phyloP scores from a whole-genome alignment of 2,797 vertebrate species.

The Takifugu rubripes region DNA sequence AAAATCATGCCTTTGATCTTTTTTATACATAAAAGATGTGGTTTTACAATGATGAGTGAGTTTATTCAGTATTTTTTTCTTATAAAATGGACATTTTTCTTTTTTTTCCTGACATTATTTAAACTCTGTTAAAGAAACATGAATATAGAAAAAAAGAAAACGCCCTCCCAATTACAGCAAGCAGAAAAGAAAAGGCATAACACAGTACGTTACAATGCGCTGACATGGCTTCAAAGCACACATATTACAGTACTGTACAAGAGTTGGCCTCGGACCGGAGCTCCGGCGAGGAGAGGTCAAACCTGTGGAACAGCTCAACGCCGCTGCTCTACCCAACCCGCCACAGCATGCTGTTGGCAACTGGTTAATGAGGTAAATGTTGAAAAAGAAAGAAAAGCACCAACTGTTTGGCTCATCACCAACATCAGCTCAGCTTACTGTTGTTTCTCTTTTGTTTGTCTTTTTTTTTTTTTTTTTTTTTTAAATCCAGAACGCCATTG shows the following conservation, averaged over 20 bases:
- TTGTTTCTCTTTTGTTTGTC: background rate
- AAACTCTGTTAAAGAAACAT: slow-evolving; percentile 66
- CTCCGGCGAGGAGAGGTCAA: slow-evolving; percentile 54
- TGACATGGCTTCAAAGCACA: slow-evolving; percentile 73
- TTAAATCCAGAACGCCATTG: slow-evolving; percentile 7
- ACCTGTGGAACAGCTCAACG: slow-evolving; percentile 57
- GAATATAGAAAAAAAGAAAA: slow-evolving; percentile 59
- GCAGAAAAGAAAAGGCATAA: slow-evolving; percentile 55
- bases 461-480: too few species aligned
- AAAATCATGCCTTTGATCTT: slow-evolving; percentile 75
- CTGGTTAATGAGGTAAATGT: slow-evolving; percentile 67
- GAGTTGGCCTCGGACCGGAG: slow-evolving; percentile 67
- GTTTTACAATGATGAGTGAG: slow-evolving; percentile 60
- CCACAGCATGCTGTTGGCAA: slow-evolving; percentile 43
- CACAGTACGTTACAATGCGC: slow-evolving; percentile 70
- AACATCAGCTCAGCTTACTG: slow-evolving; percentile 25
- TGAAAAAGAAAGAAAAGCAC: slow-evolving; percentile 50
- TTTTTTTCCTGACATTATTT: slow-evolving; percentile 62
- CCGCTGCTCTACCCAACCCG: slow-evolving; percentile 55
- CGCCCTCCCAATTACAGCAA: slow-evolving; percentile 40
- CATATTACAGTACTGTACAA: slow-evolving; percentile 75
- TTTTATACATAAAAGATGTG: slow-evolving; percentile 71
- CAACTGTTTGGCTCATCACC: slow-evolving; percentile 19
- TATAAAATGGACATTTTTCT: slow-evolving; percentile 60
- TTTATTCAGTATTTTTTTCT: slow-evolving; percentile 13